Base-by-base conservation (phyloP, 2,113 vertebrate species). In the Eudyptes chrysolophus region DNA sequence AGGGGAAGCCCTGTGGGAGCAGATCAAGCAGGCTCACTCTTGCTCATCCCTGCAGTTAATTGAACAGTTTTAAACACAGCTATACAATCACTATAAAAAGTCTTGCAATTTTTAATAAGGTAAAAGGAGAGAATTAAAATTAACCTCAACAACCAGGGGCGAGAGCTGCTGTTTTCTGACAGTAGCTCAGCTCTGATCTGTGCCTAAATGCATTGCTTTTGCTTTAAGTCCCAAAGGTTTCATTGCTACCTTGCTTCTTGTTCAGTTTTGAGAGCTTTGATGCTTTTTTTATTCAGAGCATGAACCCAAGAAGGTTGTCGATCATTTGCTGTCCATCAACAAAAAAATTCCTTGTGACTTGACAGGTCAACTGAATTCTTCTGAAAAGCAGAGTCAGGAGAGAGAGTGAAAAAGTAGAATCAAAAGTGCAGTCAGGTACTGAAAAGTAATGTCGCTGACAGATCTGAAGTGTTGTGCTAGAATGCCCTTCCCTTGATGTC, bases 11-110 rank as follows among this genome's bases (percentile, higher is more conserved):
- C 54, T 76, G 54, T 87, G 83, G 86, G 94, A 92, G 61, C 83
- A 91, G 65, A 72, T 91, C 30, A 68, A 70, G 80, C 52, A 78
- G 60, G 22, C 46, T 77, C 24, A 38, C 30, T 89, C 32, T 25
- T 75, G 68, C 76, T 95, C 64, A 66, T 84, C 69, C 2, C 0
- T 88, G 79, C 49, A 54, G 62, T 90, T 92, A 86, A 89, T 74
- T 75, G 64, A 87, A 66, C 26, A 66, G 40, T 86, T 96, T 86
- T 84, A 96, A 96, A 70, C 76, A 92, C 68, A 92, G 54, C 79
- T 90, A n/a, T 58, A 58, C 34, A 52, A 80, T 72, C 0, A 2
- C 42, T 87, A 60, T 79, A 34, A 78, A 91, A 94, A 91, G 32
- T 46, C 44, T 65, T 87, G 58, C 46, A 15, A 82, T 76, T 94